Evolutionary conservation across 1,140 invertebrate species (phyloP).

Genomic region (Macrocentrus cingulum): DNA sequence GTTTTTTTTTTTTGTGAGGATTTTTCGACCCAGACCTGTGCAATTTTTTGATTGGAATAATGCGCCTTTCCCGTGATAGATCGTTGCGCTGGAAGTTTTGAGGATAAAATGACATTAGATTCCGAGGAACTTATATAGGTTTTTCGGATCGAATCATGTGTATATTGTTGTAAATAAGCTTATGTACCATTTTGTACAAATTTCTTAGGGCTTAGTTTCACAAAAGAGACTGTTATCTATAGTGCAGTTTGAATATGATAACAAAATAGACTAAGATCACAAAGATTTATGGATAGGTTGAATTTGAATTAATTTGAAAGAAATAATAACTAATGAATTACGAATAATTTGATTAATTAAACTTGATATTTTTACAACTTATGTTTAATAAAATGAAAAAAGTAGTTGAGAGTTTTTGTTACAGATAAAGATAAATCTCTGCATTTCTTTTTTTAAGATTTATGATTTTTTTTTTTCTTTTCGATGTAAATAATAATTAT

Average conservation of each 20-base stretch:
- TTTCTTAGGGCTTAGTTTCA: slow-evolving; percentile 30
- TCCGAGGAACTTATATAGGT: no score
- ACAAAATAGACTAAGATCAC: neutral
- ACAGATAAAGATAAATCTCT: slow-evolving; percentile 36
- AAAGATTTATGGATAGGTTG: neutral
- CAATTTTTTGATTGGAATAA: neutral
- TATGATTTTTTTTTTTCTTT: slow-evolving; percentile 41
- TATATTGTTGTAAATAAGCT: slow-evolving; percentile 38
- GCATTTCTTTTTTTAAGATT: slow-evolving; percentile 33
- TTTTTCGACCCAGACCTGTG: no score
- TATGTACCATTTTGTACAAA: slow-evolving; percentile 46
- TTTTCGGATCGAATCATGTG: no score
- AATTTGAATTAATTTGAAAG: no score
- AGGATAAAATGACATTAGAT: no score
- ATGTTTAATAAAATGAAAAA: neutral
- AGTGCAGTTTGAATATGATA: slow-evolving; percentile 21
- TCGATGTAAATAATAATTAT: no score
- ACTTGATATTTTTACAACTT: no score
- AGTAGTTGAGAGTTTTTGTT: slow-evolving; percentile 1
- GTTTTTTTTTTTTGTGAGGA: no score
- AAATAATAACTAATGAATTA: no score
- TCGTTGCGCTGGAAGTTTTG: neutral
- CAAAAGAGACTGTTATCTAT: slow-evolving; percentile 41
- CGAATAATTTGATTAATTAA: no score
- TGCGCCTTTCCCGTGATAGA: slow-evolving; percentile 6